Percentiles rank a stretch among this genome's conserved stretches.
Evolutionary conservation across 2,888 invertebrate species (phyloP).

Genomic region (Xestoiulus laeticollis): DNA sequence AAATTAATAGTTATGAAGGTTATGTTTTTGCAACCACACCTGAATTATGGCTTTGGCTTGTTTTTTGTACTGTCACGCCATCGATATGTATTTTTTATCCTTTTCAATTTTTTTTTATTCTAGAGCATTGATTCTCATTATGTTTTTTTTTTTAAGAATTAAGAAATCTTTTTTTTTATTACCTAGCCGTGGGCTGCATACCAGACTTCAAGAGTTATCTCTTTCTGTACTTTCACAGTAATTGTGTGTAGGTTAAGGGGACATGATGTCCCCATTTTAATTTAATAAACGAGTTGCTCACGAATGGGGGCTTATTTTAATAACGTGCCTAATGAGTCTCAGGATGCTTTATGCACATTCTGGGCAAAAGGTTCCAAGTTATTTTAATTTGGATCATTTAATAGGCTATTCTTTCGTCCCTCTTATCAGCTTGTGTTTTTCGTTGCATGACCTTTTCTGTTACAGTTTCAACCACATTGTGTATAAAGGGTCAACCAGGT

Average conservation of each 20-base stretch:
- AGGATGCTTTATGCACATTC: not conserved
- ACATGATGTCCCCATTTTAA: not conserved
- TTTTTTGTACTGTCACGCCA: not conserved
- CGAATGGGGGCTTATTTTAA: not conserved
- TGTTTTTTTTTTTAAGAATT: not conserved
- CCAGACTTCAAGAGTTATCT: not conserved
- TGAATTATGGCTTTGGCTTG: not conserved
- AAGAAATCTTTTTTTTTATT: constrained; percentile 7
- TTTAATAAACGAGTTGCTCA: not conserved
- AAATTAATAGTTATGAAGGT: not conserved
- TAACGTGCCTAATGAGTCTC: constrained; percentile 5
- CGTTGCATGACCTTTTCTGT: not conserved
- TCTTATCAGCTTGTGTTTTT: not conserved
- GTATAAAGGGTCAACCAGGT: not conserved
- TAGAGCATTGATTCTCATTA: constrained; percentile 1
- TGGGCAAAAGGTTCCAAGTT: not conserved
- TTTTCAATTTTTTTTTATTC: not conserved
- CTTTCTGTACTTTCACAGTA: not conserved
- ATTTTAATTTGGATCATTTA: constrained; percentile 9
- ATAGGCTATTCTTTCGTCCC: not conserved
- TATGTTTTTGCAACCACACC: not conserved
- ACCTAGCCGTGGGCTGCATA: not conserved
- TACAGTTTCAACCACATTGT: not conserved
- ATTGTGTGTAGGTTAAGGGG: constrained; percentile 22
- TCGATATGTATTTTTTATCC: not conserved